Percentiles rank a stretch among this genome's conserved stretches.
These are phyloP conservation scores for Euglossa dilemma DNA, from an alignment of 1,140 invertebrate genomes.

Conservation along the genomic window DNA sequence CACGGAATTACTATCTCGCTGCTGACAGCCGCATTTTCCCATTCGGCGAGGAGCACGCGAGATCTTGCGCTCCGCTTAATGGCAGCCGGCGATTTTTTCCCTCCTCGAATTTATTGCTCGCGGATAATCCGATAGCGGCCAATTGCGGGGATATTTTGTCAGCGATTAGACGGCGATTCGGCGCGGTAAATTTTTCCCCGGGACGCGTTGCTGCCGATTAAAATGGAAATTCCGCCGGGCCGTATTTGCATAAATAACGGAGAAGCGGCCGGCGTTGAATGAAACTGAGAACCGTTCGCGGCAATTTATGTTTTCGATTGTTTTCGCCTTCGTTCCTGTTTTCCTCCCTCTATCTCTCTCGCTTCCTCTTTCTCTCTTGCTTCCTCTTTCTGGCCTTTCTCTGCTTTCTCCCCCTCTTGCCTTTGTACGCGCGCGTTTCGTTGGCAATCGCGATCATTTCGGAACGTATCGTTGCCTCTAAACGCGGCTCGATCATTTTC, in stretches of 20 bases:
- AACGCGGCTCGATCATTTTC: background rate
- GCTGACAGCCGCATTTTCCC: background rate
- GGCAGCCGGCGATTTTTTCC: conserved; percentile 9
- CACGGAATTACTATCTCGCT: too few relatives aligned
- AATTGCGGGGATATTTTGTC: conserved; percentile 54
- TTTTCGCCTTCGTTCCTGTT: too few relatives aligned
- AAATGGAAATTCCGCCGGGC: conserved; percentile 43
- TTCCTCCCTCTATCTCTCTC: background rate
- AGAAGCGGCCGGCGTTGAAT: conserved; percentile 34
- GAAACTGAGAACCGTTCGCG: conserved; percentile 35
- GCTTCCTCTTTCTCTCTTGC: background rate
- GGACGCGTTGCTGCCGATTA: conserved; percentile 32
- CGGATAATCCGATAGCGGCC: conserved; percentile 43
- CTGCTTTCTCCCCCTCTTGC: too few relatives aligned
- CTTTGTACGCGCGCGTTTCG: background rate
- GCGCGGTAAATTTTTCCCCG: conserved; percentile 38
- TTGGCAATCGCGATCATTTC: background rate
- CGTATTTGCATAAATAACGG: conserved; percentile 54
- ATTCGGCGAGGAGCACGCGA: background rate
- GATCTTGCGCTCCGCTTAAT: conserved; percentile 2
- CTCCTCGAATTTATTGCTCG: conserved; percentile 34
- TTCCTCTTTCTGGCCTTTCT: too few relatives aligned
- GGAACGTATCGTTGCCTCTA: conserved; percentile 7
- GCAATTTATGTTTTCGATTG: conserved; percentile 49
- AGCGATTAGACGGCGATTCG: conserved; percentile 49